phyloP scores from a whole-genome alignment of 2,888 invertebrate species.

The Augiades crinisus region DNA sequence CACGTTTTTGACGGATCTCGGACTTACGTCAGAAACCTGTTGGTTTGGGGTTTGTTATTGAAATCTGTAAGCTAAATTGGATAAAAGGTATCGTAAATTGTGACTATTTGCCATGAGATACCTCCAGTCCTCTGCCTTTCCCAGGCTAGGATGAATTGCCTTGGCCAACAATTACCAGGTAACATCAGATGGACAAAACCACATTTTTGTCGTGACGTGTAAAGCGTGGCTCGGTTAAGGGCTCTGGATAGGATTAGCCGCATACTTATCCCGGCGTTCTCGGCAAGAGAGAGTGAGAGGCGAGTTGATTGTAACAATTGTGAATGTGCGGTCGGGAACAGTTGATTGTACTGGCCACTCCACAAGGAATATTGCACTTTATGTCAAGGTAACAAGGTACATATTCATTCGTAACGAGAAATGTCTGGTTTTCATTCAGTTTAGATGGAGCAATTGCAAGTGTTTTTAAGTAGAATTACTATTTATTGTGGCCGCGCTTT shows the following conservation, averaged over 20 bases:
- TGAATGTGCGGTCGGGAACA: conserved; percentile 32
- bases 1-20: too few relatives aligned
- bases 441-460: conserved; percentile 21
- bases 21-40: too few relatives aligned
- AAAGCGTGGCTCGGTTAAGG: conserved; percentile 8
- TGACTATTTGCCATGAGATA: too few relatives aligned
- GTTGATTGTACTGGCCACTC: conserved; percentile 11
- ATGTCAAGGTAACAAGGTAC: background rate
- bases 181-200: too few relatives aligned
- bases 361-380: conserved; percentile 13
- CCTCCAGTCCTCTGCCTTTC: too few relatives aligned
- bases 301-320: conserved; percentile 46
- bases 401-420: background rate
- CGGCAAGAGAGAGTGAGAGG: conserved; percentile 36
- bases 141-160: too few relatives aligned
- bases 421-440: background rate
- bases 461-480: conserved; percentile 19
- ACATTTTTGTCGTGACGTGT: background rate
- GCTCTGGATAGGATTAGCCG: conserved; percentile 39
- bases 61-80: too few relatives aligned
- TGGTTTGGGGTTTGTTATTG: too few relatives aligned
- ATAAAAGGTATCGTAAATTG: too few relatives aligned
- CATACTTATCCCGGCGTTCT: conserved; percentile 37
- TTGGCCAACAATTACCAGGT: too few relatives aligned
- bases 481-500: conserved; percentile 11